Evolutionary conservation across 1,140 invertebrate species (phyloP).

Genomic region (Leptoteleia sp.): DNA sequence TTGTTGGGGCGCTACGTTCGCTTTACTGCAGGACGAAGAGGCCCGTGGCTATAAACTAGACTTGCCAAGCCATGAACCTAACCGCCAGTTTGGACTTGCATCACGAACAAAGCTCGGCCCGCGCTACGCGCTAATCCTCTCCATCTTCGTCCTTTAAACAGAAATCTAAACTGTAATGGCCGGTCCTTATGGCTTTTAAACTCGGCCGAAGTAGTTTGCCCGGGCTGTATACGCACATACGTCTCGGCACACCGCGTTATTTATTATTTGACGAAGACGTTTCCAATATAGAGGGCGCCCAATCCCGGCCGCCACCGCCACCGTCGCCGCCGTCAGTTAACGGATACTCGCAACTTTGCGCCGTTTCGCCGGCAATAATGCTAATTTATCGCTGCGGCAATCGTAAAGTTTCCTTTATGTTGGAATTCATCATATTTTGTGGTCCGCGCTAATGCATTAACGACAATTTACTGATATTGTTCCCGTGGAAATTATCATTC

Average conservation of each 20-base stretch:
- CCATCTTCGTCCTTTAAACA: slow-evolving; percentile 60
- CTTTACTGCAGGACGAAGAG: slow-evolving; percentile 72
- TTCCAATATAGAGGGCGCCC: slow-evolving; percentile 30
- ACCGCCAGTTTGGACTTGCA: slow-evolving; percentile 69
- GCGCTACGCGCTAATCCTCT: slow-evolving; percentile 37
- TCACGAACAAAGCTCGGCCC: slow-evolving; percentile 59
- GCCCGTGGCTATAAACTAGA: slow-evolving; percentile 75
- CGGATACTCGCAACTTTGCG: slow-evolving; percentile 46
- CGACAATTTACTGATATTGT: slow-evolving; percentile 50
- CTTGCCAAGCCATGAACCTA: slow-evolving; percentile 72
- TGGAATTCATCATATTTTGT: slow-evolving; percentile 56
- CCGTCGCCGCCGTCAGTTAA: neutral
- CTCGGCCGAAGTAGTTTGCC: slow-evolving; percentile 64
- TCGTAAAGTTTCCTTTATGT: slow-evolving; percentile 58
- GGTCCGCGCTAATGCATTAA: slow-evolving; percentile 37
- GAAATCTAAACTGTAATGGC: slow-evolving; percentile 50
- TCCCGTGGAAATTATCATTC: slow-evolving; percentile 23
- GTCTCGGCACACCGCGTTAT: slow-evolving; percentile 11
- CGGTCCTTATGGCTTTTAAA: slow-evolving; percentile 65
- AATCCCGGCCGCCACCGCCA: too few species aligned
- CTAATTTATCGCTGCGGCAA: slow-evolving; percentile 58
- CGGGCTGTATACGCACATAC: slow-evolving; percentile 4
- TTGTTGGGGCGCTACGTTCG: slow-evolving; percentile 70
- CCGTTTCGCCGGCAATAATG: slow-evolving; percentile 37
- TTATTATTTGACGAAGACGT: slow-evolving; percentile 64